A percentile compares a stretch with the other conserved stretches of the same genome.
phyloP scores from a whole-genome alignment of 2,888 invertebrate genomes.

The Macaria liturata region DNA sequence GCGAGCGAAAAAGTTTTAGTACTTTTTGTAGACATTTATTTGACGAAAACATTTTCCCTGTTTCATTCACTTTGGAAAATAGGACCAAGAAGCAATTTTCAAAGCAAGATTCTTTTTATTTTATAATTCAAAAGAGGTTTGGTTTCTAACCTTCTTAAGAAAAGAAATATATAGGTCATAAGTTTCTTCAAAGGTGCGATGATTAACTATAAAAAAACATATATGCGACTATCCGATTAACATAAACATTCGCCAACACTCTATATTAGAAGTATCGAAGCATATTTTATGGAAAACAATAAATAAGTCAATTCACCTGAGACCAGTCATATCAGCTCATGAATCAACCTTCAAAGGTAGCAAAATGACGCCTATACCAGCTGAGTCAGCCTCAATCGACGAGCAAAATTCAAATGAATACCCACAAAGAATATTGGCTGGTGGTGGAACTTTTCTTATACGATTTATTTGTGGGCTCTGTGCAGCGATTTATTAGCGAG shows the following conservation, averaged over 20 bases:
- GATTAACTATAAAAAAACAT: too few species aligned
- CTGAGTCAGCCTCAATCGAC: constrained; percentile 23
- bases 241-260: too few species aligned
- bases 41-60: constrained; percentile 12
- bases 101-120: too few species aligned
- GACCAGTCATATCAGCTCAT: constrained; percentile 3
- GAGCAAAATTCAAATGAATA: constrained; percentile 25
- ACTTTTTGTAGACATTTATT: constrained; percentile 15
- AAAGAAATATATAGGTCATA: too few species aligned
- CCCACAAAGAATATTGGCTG: constrained; percentile 23
- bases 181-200: too few species aligned
- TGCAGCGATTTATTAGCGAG: constrained; percentile 42
- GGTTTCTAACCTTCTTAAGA: too few species aligned
- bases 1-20: constrained; percentile 35
- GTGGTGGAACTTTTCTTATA: constrained; percentile 43
- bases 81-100: too few species aligned
- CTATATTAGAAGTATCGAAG: too few species aligned
- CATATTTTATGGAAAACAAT: too few species aligned
- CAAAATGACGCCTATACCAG: constrained; percentile 19
- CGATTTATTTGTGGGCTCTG: constrained; percentile 53
- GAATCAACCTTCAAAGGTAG: constrained; percentile 21
- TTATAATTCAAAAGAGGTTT: too few species aligned
- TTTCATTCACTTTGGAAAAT: too few species aligned
- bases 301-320: background rate
- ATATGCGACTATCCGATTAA: too few species aligned